Conservation (phyloP, 2,888 invertebrate genomes). For the Heteromyza rotundicornis region DNA sequence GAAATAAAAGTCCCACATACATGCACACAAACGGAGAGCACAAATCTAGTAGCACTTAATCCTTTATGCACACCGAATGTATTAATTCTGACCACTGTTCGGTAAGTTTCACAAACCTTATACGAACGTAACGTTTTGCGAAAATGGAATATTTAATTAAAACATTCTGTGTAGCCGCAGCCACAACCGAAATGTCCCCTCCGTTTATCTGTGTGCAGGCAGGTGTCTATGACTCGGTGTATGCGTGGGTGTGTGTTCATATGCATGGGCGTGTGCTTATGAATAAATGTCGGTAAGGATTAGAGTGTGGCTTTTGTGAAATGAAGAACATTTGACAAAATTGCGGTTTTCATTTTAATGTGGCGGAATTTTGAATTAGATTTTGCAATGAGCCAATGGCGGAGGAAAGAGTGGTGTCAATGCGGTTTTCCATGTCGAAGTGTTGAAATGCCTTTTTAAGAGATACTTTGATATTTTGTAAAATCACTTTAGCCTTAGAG, state of each 20-base stretch:
- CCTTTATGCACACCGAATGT: conserved; percentile 39
- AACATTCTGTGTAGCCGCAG: conserved; percentile 33
- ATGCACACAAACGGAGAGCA: neutral
- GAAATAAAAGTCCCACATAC: neutral
- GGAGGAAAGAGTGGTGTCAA: neutral
- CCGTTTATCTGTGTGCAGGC: neutral
- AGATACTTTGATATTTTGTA: too few species aligned
- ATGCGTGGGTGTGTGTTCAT: neutral
- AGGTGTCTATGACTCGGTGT: neutral
- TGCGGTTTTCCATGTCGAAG: neutral
- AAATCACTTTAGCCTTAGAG: too few species aligned
- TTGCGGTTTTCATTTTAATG: conserved; percentile 29
- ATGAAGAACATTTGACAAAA: conserved; percentile 40
- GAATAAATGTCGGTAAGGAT: conserved; percentile 24
- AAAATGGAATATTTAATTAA: conserved; percentile 54
- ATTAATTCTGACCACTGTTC: conserved; percentile 37
- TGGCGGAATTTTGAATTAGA: neutral
- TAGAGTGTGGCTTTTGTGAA: conserved; percentile 37
- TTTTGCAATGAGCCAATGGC: neutral
- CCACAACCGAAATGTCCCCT: neutral
- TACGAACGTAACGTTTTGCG: neutral
- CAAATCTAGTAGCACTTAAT: conserved; percentile 33
- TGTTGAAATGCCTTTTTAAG: too few species aligned
- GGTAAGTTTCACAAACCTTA: conserved; percentile 32
- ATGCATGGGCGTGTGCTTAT: neutral